Base-by-base conservation (phyloP, 2,113 vertebrate species). In the Rallus limicola region DNA sequence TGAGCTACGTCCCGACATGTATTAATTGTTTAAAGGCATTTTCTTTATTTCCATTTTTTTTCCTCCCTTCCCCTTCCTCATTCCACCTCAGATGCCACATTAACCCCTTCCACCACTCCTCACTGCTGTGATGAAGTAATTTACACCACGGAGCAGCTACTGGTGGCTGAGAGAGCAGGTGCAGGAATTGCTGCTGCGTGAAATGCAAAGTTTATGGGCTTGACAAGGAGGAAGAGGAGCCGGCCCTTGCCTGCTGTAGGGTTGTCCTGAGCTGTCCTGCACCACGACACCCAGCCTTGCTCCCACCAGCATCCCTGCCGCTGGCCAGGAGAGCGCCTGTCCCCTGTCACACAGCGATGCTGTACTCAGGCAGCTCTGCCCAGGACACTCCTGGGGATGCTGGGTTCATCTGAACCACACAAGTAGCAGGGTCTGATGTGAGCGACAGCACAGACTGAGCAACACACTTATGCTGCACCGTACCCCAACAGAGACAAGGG, bases 1-100 rank as follows among this genome's bases (percentile, higher is more conserved):
- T 28, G 64, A 88, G 88, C 9, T 13, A 10, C 0, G 17, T 33
- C 38, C 10, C 0, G 3, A 58, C 36, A 9, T 0, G 2, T 13
- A 46, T 20, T 82, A 64, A 71, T 63, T 65, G 55, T 65, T 62
- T 16, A 28, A 87, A 58, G 19, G 23, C 0, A 15, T 59, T 85
- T 60, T 52, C 74, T 18, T 13, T 2, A 26, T 64, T 74, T 36
- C 33, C 7, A 2, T 29, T 50, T 9, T 2, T 33, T 88, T 50
- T 4, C 44, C 6, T 10, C 70, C 26, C 5, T 55, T 15, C 33
- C 53, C 16, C 68, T 40, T 72, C 28, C 56, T 69, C 44, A 13
- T 8, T 12, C 33, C 4, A 1, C n/a, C 46, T 16, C 58, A 25
- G 59, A 11, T 21, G 55, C 21, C 59, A 9, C 44, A 4, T 6